Evolutionary conservation across 2,797 vertebrate species (phyloP), one percentile per base, ranked within the genome.

Genomic region (Scomberomorus guttatus): DNA sequence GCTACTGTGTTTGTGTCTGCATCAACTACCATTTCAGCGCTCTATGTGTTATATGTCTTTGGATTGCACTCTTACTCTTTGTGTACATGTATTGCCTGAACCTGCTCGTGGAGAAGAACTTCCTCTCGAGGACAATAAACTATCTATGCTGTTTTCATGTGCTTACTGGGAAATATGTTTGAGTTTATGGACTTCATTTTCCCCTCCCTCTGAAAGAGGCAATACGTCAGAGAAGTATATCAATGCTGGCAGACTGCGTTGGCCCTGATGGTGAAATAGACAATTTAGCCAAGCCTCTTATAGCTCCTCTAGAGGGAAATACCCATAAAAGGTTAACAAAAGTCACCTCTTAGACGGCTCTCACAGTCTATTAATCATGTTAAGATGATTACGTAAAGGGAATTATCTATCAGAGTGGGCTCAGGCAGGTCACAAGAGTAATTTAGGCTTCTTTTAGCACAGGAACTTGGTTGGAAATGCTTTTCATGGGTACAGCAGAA

Each of bases 361-460:
- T 85, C 87, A 82, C 70, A 83, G 79, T 72, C 72, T 87, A 85
- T 92, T 93, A 92, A 94, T 93, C 90, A 90, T 64, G 72, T 92
- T 92, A 92, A 92, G 89, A 93, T 85, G 88, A 61, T 92, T 91
- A 90, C 77, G 46, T 91, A 91, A 90, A 73, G 68, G 77, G 82
- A 89, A 80, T 94, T 92, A 92, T 90, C 88, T 81, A 82, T 91
- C 77, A 62, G 76, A 89, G 72, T 70, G 81, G 74, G 79, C 85
- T 82, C 72, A 80, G 83, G 73, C 82, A 55, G 85, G 85, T 83
- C 92, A 48, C 87, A 75, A 61, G 81, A 74, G 82, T 84, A 82
- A 90, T 83, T 87, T 82, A 55, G 86, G 72, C 59, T 83, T 80
- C 77, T 79, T 81, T 85, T 78, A 48, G 58, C 34, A 0, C 42